Conservation (phyloP, 2,113 vertebrate genomes). For the Cervus canadensis region DNA sequence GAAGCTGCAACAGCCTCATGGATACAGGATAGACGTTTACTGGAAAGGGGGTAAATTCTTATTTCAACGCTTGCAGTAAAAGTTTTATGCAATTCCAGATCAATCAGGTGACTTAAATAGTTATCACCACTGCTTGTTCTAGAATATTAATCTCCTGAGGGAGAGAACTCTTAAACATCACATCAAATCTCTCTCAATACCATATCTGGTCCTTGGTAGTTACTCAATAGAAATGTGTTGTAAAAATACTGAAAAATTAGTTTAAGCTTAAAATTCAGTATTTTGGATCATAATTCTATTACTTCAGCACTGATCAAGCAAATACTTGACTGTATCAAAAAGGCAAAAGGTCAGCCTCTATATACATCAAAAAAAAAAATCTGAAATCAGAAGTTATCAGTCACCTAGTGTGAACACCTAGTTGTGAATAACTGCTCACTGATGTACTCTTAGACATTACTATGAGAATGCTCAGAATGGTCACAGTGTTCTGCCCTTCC, state of each 20-base stretch:
- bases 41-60: neutral
- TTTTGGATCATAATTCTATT: neutral
- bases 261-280: conserved; percentile 8
- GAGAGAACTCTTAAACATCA: neutral
- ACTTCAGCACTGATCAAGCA: neutral
- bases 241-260: neutral
- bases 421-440: neutral
- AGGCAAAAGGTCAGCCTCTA: neutral
- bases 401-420: neutral
- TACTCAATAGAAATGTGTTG: neutral
- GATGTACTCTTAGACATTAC: neutral
- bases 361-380: neutral
- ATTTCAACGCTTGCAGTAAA: neutral
- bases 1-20: neutral
- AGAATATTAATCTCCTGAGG: neutral
- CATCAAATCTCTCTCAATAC: neutral
- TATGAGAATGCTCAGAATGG: neutral
- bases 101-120: neutral
- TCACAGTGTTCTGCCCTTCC: neutral
- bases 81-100: neutral
- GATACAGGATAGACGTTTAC: neutral
- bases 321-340: neutral
- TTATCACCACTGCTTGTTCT: neutral
- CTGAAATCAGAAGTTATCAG: neutral
- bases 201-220: neutral